A percentile compares a stretch with the other conserved stretches of the same genome.
Evolutionary conservation across 2,113 vertebrate species (phyloP).

Genomic region (Vombatus ursinus): DNA sequence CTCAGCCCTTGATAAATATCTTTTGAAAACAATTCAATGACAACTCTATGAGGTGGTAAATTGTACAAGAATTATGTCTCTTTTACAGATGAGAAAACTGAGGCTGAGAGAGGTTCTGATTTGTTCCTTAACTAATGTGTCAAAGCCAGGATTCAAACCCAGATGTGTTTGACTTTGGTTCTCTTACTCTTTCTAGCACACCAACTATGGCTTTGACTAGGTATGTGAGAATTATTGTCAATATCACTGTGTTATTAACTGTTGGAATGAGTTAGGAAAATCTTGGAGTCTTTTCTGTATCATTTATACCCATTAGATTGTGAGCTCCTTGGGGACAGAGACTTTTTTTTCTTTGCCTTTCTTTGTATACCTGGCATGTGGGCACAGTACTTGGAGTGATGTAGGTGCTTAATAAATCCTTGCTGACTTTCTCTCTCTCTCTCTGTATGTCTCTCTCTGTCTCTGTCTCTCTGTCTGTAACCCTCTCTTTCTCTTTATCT

Average conservation of each 20-base stretch:
- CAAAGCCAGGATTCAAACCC: background rate
- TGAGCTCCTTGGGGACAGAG: background rate
- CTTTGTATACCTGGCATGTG: background rate
- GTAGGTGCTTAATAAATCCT: background rate
- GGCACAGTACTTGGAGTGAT: background rate
- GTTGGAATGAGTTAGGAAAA: background rate
- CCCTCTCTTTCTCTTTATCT: background rate
- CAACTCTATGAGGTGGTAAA: background rate
- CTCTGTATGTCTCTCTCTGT: no score
- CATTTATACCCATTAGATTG: background rate
- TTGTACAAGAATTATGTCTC: background rate
- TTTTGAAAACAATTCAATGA: background rate
- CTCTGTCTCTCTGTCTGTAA: no score
- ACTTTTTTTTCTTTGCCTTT: background rate
- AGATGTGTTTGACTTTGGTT: background rate
- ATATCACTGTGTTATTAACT: background rate
- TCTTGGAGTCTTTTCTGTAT: background rate
- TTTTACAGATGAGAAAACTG: background rate
- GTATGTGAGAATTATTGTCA: background rate
- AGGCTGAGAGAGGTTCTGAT: background rate
- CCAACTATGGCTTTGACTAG: background rate
- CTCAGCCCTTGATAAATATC: background rate
- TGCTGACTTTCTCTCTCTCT: no score
- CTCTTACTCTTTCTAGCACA: background rate
- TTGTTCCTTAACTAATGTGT: background rate